A percentile compares a stretch with the other conserved stretches of the same genome.
phyloP scores from a whole-genome alignment of 2,113 vertebrate genomes.

The Acrocephalus kingi region DNA sequence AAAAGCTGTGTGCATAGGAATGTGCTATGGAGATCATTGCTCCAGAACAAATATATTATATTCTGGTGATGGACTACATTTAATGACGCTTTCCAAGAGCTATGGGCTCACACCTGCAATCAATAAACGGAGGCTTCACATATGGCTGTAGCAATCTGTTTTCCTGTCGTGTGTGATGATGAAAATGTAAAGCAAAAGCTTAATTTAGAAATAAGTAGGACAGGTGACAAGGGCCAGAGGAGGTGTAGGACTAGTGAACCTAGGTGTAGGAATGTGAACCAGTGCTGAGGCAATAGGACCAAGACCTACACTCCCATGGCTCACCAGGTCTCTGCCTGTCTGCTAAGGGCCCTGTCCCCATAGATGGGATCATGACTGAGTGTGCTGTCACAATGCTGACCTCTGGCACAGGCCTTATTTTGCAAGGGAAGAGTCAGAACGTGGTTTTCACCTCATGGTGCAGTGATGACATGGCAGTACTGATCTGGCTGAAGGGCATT shows the following conservation, averaged over 20 bases:
- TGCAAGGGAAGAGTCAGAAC: background rate
- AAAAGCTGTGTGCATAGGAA: background rate
- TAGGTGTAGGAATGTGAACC: background rate
- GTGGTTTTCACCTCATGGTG: background rate
- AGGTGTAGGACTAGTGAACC: background rate
- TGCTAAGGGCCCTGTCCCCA: background rate
- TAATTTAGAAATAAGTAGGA: background rate
- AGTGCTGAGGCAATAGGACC: background rate
- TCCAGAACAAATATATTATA: background rate
- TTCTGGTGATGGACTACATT: background rate
- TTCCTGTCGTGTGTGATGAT: background rate
- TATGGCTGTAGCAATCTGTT: background rate
- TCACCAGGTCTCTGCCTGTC: background rate
- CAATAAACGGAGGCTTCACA: background rate
- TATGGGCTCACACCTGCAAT: background rate
- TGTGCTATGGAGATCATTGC: background rate
- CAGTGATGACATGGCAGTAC: background rate
- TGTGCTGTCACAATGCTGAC: background rate
- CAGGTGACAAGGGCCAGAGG: background rate
- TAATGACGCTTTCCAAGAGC: background rate
- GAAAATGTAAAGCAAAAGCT: background rate
- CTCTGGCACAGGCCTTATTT: background rate
- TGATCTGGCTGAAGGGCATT: background rate
- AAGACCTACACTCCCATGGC: background rate
- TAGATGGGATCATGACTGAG: accelerated